phyloP scores from a whole-genome alignment of 2,888 invertebrate species.

The Artemia sp. region DNA sequence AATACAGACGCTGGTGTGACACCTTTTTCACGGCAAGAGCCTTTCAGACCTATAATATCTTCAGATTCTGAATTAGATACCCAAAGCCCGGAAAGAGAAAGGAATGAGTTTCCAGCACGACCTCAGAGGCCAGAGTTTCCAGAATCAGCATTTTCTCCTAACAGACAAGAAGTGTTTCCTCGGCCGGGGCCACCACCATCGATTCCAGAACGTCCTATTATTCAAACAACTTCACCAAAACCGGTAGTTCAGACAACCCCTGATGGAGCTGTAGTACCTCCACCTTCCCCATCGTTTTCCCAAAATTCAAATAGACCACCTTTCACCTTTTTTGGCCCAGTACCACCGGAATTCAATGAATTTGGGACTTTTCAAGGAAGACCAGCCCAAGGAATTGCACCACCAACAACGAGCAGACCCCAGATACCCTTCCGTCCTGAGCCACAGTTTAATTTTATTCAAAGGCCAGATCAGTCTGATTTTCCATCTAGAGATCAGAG shows the following conservation, averaged over 20 bases:
- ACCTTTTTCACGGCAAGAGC: background rate
- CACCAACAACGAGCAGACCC: background rate
- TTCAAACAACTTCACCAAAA: slow-evolving; percentile 11
- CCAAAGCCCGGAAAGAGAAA: slow-evolving; percentile 7
- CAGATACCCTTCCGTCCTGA: slow-evolving; percentile 1
- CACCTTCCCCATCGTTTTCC: slow-evolving; percentile 24
- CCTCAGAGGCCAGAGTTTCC: background rate
- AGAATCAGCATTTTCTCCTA: background rate
- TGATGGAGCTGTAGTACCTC: slow-evolving; percentile 26
- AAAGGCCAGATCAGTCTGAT: background rate
- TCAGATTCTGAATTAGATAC: slow-evolving; percentile 19
- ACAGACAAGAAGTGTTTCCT: background rate
- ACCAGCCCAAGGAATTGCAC: background rate
- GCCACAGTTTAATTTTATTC: slow-evolving; percentile 7
- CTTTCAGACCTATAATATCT: background rate
- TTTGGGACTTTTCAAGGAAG: slow-evolving; percentile 2
- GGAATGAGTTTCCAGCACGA: background rate
- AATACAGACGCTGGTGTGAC: background rate
- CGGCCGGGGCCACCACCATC: background rate
- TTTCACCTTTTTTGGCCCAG: slow-evolving; percentile 17
- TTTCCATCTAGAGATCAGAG: background rate
- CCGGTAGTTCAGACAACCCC: slow-evolving; percentile 21
- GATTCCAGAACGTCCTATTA: background rate
- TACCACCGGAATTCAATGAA: slow-evolving; percentile 23
- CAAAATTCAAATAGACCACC: slow-evolving; percentile 23